Conservation (phyloP, 64 coral and sea anemone genomes). For the Stichodactyla helianthus region DNA sequence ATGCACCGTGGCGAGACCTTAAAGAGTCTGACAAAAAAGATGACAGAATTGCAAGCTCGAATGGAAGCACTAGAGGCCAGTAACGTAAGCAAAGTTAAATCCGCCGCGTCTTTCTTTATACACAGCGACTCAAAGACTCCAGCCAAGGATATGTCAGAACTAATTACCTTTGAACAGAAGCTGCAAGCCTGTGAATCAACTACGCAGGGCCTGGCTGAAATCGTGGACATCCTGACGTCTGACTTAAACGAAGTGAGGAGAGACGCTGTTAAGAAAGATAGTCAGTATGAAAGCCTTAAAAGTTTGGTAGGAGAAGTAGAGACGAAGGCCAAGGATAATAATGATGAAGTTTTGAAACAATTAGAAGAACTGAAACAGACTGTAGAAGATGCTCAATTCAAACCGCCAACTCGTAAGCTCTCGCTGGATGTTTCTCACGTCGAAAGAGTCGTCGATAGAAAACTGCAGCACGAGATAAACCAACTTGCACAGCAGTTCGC, state of each 20-base stretch:
- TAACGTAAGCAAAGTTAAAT: neutral
- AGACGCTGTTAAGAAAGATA: neutral
- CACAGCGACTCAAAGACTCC: slow-evolving; percentile 76
- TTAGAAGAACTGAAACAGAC: neutral
- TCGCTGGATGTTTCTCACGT: neutral
- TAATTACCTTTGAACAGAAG: slow-evolving; percentile 63
- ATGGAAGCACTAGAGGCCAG: slow-evolving; percentile 44
- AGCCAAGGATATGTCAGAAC: slow-evolving; percentile 68
- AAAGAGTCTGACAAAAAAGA: slow-evolving; percentile 34
- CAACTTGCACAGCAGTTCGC: neutral
- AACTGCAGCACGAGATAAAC: slow-evolving; percentile 8
- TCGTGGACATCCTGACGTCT: slow-evolving; percentile 58
- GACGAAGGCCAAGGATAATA: neutral
- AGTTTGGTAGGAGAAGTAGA: slow-evolving; percentile 22
- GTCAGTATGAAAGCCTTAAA: neutral
- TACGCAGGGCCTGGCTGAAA: slow-evolving; percentile 56
- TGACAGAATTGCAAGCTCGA: slow-evolving; percentile 67
- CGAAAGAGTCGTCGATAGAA: neutral
- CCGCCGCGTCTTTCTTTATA: slow-evolving; percentile 48
- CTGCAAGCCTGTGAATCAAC: slow-evolving; percentile 69
- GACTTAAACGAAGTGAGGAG: slow-evolving; percentile 46
- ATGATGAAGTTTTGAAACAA: neutral
- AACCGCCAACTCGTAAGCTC: neutral
- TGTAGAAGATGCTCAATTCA: neutral
- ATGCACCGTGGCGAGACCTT: slow-evolving; percentile 27